Conservation (phyloP, 2,113 vertebrate genomes). For the Gambusia affinis region DNA sequence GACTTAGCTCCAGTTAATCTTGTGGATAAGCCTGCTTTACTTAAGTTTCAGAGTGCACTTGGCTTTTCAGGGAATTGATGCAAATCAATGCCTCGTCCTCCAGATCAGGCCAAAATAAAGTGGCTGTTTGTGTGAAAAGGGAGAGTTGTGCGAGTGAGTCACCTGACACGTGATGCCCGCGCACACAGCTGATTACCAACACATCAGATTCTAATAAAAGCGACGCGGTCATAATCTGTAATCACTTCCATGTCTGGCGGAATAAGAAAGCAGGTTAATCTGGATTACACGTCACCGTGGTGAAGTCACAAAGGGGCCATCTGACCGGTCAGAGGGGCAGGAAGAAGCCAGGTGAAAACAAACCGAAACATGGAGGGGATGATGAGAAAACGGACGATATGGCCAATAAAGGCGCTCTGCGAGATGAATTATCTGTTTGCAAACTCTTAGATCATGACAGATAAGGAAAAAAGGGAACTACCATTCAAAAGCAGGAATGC, state of each 20-base stretch:
- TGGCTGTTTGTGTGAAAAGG: slow-evolving; percentile 17
- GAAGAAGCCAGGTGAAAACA: slow-evolving; percentile 23
- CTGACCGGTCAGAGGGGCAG: slow-evolving; percentile 35
- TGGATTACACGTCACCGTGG: slow-evolving; percentile 72
- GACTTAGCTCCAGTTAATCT: slow-evolving; percentile 2
- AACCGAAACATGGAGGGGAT: neutral
- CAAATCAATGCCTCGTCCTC: slow-evolving; percentile 22
- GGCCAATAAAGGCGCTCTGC: neutral
- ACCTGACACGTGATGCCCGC: slow-evolving; percentile 46
- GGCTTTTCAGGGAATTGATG: neutral
- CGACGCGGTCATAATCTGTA: slow-evolving; percentile 72
- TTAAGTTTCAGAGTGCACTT: neutral
- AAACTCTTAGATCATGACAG: neutral
- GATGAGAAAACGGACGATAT: neutral
- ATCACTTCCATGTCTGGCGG: slow-evolving; percentile 70
- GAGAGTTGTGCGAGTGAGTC: slow-evolving; percentile 41
- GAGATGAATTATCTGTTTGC: slow-evolving; percentile 8
- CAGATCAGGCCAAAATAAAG: slow-evolving; percentile 30
- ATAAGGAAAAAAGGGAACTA: neutral
- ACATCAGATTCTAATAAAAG: slow-evolving; percentile 70
- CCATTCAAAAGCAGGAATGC: neutral
- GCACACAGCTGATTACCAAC: slow-evolving; percentile 59
- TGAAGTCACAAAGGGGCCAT: slow-evolving; percentile 60
- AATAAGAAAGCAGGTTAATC: slow-evolving; percentile 75
- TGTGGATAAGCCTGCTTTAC: neutral